Conservation (phyloP, 2,113 vertebrate species). For the Ctenomys sociabilis region DNA sequence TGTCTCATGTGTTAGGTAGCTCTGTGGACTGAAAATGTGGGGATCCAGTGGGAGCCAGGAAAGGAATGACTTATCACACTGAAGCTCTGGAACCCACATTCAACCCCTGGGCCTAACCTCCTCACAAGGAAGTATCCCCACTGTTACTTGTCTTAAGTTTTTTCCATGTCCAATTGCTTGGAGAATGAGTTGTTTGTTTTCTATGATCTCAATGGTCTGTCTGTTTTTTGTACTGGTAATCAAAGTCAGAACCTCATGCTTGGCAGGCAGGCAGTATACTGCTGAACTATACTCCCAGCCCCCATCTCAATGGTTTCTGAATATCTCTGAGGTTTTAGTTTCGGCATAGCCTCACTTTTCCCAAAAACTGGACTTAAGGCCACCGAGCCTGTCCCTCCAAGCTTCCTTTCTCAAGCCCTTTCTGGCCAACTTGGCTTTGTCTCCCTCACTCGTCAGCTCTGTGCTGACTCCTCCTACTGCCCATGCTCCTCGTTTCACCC, state of each 20-base stretch:
- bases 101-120: not conserved
- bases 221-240: too few species aligned
- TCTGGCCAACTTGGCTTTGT: not conserved
- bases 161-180: not conserved
- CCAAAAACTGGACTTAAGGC: not conserved
- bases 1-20: not conserved
- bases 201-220: not conserved
- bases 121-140: not conserved
- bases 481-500: too few species aligned
- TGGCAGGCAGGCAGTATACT: too few species aligned
- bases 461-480: accelerated
- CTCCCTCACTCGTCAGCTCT: not conserved
- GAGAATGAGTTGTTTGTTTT: not conserved
- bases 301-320: not conserved
- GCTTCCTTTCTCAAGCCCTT: not conserved
- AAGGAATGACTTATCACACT: not conserved
- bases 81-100: not conserved
- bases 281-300: too few species aligned
- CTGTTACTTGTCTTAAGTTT: not conserved
- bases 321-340: not conserved
- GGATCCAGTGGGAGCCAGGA: not conserved
- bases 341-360: not conserved
- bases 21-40: not conserved
- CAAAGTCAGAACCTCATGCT: too few species aligned
- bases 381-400: not conserved